Conservation (phyloP, 2,113 vertebrate species). For the Aegithalos caudatus region DNA sequence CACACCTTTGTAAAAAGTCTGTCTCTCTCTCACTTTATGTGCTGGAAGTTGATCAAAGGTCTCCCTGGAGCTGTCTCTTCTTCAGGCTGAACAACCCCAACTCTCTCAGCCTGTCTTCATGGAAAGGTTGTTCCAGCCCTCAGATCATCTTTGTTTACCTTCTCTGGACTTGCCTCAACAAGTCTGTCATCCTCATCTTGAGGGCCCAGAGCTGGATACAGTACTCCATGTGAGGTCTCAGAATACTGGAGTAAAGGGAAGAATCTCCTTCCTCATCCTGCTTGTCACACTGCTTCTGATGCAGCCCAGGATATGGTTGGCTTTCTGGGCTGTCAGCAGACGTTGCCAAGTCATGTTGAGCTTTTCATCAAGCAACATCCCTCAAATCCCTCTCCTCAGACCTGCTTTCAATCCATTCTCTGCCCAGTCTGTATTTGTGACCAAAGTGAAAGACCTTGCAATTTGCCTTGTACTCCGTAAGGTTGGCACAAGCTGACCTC, state of each 20-base stretch:
- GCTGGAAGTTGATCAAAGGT: neutral
- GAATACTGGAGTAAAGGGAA: neutral
- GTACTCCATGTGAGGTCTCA: neutral
- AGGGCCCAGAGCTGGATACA: neutral
- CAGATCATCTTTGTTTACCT: neutral
- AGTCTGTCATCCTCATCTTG: neutral
- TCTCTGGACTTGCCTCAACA: neutral
- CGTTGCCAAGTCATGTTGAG: neutral
- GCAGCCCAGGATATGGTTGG: neutral
- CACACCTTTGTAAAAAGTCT: neutral
- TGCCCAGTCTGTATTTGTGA: neutral
- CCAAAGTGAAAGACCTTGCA: neutral
- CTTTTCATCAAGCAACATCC: neutral
- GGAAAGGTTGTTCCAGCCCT: neutral
- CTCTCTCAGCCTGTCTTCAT: neutral
- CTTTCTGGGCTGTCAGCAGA: neutral
- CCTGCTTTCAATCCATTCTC: neutral
- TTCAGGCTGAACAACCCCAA: neutral
- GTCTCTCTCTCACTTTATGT: neutral
- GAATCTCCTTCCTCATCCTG: neutral
- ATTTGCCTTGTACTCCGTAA: neutral
- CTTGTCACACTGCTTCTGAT: neutral
- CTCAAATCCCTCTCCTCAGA: neutral
- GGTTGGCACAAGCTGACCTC: neutral
- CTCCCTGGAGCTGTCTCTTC: neutral